A percentile compares a stretch with the other conserved stretches of the same genome.
Evolutionary conservation across 2,888 invertebrate genomes (phyloP).

Genomic region (Malacosoma neustria): DNA sequence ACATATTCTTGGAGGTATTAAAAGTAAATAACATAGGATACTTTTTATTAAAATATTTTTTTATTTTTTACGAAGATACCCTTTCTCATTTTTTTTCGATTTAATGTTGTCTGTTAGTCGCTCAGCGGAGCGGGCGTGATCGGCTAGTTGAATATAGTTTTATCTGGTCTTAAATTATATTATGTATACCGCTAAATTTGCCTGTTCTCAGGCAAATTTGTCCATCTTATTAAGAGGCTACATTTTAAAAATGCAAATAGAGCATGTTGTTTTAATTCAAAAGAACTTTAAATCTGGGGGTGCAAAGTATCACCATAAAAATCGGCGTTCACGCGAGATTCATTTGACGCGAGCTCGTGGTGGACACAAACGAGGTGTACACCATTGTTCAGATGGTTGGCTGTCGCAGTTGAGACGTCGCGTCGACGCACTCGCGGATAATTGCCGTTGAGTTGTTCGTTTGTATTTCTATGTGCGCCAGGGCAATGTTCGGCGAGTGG

Average conservation of each 20-base stretch:
- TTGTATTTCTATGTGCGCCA: conserved; percentile 20
- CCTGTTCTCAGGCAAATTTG: conserved; percentile 24
- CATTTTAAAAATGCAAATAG: conserved; percentile 47
- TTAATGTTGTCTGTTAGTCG: no score
- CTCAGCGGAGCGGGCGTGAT: no score
- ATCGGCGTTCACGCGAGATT: conserved; percentile 53
- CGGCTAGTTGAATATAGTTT: conserved; percentile 50
- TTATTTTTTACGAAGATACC: no score
- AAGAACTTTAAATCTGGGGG: conserved; percentile 47
- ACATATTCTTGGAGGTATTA: no score
- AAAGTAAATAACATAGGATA: no score
- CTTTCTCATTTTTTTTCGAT: no score
- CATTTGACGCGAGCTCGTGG: conserved; percentile 51
- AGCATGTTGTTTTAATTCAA: conserved; percentile 47
- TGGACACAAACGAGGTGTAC: conserved; percentile 41
- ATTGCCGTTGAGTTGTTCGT: conserved; percentile 34
- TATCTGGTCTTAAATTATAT: conserved; percentile 51
- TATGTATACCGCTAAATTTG: conserved; percentile 45
- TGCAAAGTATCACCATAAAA: conserved; percentile 60
- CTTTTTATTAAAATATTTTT: no score
- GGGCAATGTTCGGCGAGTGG: conserved; percentile 18
- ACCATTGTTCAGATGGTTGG: conserved; percentile 44
- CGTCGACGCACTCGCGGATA: conserved; percentile 35
- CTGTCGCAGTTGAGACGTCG: conserved; percentile 19
- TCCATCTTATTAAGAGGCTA: no score